Base-by-base conservation (phyloP, 2,113 vertebrate genomes). In the Euleptes europaea region DNA sequence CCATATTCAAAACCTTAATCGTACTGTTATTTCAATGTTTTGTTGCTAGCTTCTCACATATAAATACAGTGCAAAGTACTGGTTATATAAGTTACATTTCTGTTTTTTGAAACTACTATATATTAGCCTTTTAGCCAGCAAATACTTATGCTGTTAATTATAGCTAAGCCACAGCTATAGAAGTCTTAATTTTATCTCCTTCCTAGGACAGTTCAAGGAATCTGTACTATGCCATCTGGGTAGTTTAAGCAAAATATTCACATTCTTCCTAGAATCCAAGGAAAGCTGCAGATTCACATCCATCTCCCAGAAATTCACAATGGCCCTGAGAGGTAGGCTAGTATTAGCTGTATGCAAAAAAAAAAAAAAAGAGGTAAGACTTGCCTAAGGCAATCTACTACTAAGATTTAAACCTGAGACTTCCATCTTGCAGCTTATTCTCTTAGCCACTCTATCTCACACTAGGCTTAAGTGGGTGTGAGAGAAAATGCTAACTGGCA, bases 181-280 rank as follows among this genome's bases (percentile, higher is more conserved):
- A 88, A 73, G 19, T 1, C 75, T 31, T 51, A 26, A 3, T 13
- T 78, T 0, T 0, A 86, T 51, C 6, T 63, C 33, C 80, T 54
- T 57, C 47, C 65, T n/a, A 38, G 51, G 79, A 54, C 66, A 54
- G 3, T 44, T 88, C 44, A 89, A 86, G n/a, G 72, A 83, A 81
- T 2, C 0, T 0, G 40, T 5, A 81, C 13, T n/a, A 38, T 40
- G 83, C 14, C 13, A 78, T 87, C 77, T 79, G 38, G 0, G 74
- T 23, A 84, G 44, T 7, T 15, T 70, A 84, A 75, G 11, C 6
- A 80, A 84, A 65, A 83, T 10, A 17, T 9, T 44, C 89, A 7
- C 3, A 57, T 7, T 4, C 69, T 3, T 26, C 13, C 28, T 26
- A 47, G 14, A 35, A 79, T 63, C 85, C 73, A 73, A 86, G 84